Evolutionary conservation across 1,140 invertebrate species (phyloP), one percentile per base, ranked within the genome.

Genomic region (Drosophila subobscura): DNA sequence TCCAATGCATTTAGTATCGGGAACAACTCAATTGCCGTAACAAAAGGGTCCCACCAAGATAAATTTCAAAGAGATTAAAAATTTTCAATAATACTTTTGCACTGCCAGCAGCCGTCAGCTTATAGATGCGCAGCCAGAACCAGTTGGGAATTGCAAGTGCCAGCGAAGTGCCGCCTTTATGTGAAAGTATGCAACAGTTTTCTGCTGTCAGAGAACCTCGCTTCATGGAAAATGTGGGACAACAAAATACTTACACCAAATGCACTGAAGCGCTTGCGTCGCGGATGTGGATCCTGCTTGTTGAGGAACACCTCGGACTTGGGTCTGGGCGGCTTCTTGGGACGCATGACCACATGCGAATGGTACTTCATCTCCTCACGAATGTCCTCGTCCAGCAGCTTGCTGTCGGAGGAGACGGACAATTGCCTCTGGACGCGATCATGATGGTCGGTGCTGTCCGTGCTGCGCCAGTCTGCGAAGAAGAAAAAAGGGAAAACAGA

Each of bases 371-470:
- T 88, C 85, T 97, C 96, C 92, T 97, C 96, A 72, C 95, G 92
- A 85, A 96, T 95, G 90, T 96, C 95, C 70, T 96, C 96, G 91
- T 97, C 97, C 70, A 97, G 92, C 50, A 97, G 93, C 91, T 97
- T 97, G 57, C 96, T 97, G 93, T 97, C 97, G 76, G 96, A 97
- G 52, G 96, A 97, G 70, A 97, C 96, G 20, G 96, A 97, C 76
- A 97, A 93, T 92, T 97, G 97, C 79, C 96, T 93, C 84, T 96
- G 95, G 63, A 97, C 96, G 79, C 96, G 94, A 78, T 96, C 95
- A 79, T 96, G 96, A 55, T 91, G 89, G 81, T 91, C 89, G 89
- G 95, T 94, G 73, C 94, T 93, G 73, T 95, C 93, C 89, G 95
- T 95, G 90, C 95, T 94, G 79, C 90, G 88, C 96, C 96, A 97